A percentile compares a stretch with the other conserved stretches of the same genome.
Conservation (phyloP, 2,113 vertebrate species). For the Apteryx mantelli region DNA sequence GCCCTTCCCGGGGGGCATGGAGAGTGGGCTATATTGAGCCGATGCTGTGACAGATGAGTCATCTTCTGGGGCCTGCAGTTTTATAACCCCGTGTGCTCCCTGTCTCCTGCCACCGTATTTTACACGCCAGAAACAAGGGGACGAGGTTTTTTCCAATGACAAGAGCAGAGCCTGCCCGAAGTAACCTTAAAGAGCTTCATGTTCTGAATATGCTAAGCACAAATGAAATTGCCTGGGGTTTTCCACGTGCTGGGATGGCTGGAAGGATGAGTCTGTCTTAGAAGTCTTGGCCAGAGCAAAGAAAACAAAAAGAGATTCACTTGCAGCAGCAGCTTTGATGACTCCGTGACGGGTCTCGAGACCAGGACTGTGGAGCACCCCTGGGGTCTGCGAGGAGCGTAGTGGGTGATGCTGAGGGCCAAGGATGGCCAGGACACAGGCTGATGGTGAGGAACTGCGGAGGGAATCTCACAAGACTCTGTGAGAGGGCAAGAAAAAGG, state of each 20-base stretch:
- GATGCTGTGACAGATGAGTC: accelerated
- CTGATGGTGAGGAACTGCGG: background rate
- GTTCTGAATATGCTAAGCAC: accelerated
- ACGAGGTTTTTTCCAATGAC: background rate
- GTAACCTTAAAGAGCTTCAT: background rate
- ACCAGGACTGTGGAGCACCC: background rate
- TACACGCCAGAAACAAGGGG: background rate
- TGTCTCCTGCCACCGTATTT: background rate
- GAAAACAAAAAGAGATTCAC: background rate
- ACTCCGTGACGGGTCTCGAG: background rate
- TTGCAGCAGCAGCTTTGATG: background rate
- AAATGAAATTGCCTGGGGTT: background rate
- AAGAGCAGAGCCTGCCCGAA: background rate
- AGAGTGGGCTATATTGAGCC: background rate
- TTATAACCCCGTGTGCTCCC: background rate
- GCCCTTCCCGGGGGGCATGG: background rate
- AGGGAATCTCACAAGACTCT: background rate
- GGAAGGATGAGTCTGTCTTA: background rate
- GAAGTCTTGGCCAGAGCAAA: background rate
- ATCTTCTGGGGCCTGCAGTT: background rate
- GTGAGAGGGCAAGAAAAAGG: background rate
- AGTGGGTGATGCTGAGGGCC: background rate
- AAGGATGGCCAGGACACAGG: background rate
- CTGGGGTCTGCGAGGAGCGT: background rate
- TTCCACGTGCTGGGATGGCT: accelerated